Conservation (phyloP, 2,888 invertebrate species). For the Acanthosepion esculentum region DNA sequence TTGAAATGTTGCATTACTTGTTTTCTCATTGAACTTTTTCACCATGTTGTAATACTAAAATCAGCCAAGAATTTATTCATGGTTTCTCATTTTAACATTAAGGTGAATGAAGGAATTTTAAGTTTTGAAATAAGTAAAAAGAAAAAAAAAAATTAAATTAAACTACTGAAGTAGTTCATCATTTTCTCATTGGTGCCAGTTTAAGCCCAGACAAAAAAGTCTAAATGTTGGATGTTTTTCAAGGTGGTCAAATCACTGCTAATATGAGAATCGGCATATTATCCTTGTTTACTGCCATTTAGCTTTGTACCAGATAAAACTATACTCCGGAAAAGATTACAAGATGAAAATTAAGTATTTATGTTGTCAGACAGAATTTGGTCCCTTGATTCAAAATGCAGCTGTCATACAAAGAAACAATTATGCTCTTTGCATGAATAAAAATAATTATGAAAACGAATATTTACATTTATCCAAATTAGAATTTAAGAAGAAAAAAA, state of each 20-base stretch:
- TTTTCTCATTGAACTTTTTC: no score
- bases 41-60: no score
- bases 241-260: background rate
- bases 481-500: background rate
- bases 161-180: background rate
- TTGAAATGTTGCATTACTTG: no score
- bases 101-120: no score
- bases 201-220: background rate
- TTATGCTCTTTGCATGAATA: background rate
- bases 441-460: constrained; percentile 33
- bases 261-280: background rate
- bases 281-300: background rate
- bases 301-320: background rate
- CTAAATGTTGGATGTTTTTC: background rate
- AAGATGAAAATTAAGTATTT: background rate
- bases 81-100: no score
- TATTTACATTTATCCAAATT: background rate
- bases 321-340: background rate
- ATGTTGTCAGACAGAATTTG: background rate
- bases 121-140: background rate
- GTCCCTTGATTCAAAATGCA: constrained; percentile 6
- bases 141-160: background rate
- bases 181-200: background rate
- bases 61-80: no score
- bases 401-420: constrained; percentile 3